These are phyloP conservation scores for Agrilus biguttatus DNA, from an alignment of 2,888 invertebrate species.

Conservation along the genomic window DNA sequence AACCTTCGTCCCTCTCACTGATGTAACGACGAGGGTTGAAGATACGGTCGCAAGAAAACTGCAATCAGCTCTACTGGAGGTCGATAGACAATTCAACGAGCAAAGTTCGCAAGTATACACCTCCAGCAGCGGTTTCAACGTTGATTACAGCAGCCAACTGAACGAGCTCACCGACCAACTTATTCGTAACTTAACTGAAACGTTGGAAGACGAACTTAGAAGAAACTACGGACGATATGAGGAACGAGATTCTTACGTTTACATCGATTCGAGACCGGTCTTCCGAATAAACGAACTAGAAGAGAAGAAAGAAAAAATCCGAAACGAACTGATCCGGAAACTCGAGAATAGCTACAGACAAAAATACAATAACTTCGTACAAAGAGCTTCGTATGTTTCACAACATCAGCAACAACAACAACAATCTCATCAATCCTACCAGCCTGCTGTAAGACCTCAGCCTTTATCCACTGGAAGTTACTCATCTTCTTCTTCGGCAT, in stretches of 20 bases:
- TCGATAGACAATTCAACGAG: slow-evolving; percentile 14
- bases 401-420: neutral
- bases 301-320: slow-evolving; percentile 21
- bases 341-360: slow-evolving; percentile 11
- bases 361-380: slow-evolving; percentile 10
- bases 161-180: slow-evolving; percentile 21
- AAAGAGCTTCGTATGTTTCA: neutral
- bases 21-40: slow-evolving; percentile 23
- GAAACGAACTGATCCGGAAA: slow-evolving; percentile 22
- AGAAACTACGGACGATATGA: slow-evolving; percentile 24
- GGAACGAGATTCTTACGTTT: slow-evolving; percentile 18
- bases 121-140: slow-evolving; percentile 1
- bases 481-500: neutral
- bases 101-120: slow-evolving; percentile 7
- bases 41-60: slow-evolving; percentile 18
- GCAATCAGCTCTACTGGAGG: slow-evolving; percentile 18
- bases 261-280: slow-evolving; percentile 19
- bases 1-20: slow-evolving; percentile 14
- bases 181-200: slow-evolving; percentile 20
- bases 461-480: too few relatives aligned
- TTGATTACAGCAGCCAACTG: slow-evolving; percentile 18
- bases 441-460: too few relatives aligned
- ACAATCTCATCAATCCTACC: neutral
- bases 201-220: slow-evolving; percentile 21
- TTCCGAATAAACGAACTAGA: slow-evolving; percentile 23